Evolutionary conservation across 92 coral and sea anemone species (phyloP).

Genomic region (Phenganax subtilis): DNA sequence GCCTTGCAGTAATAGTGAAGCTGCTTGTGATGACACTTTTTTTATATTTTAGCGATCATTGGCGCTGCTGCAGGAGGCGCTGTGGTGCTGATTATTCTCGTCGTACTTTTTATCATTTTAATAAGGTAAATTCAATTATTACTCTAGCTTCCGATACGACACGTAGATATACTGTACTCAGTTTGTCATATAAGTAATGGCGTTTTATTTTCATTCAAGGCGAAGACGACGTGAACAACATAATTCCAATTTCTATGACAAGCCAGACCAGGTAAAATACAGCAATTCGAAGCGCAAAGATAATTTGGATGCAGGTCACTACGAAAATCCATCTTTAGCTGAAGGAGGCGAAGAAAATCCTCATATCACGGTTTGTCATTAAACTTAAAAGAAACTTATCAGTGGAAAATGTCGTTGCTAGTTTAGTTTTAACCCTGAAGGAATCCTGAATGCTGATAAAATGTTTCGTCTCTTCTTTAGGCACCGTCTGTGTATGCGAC

Average conservation of each 20-base stretch:
- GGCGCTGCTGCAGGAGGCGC: constrained; percentile 10
- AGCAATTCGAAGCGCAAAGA: not conserved
- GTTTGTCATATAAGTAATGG: not conserved
- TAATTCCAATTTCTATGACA: not conserved
- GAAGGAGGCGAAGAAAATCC: not conserved
- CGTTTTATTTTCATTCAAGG: not conserved
- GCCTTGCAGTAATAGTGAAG: too few relatives aligned
- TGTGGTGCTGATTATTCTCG: not conserved
- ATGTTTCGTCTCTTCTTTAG: not conserved
- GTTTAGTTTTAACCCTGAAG: too few relatives aligned
- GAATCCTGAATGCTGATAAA: not conserved
- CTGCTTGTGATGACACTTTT: not conserved
- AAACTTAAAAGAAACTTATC: not conserved
- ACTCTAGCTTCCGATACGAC: not conserved
- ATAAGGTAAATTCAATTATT: not conserved
- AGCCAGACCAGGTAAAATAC: not conserved
- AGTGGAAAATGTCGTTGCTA: not conserved
- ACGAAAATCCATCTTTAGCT: not conserved
- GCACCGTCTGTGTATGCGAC: constrained; percentile 7
- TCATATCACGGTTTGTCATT: not conserved
- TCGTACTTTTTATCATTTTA: not conserved
- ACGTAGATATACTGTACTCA: not conserved
- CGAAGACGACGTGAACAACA: not conserved
- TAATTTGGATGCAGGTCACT: not conserved
- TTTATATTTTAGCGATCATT: constrained; percentile 5